Evolutionary conservation across 2,888 invertebrate genomes (phyloP).

Genomic region (Baronia brevicornis): DNA sequence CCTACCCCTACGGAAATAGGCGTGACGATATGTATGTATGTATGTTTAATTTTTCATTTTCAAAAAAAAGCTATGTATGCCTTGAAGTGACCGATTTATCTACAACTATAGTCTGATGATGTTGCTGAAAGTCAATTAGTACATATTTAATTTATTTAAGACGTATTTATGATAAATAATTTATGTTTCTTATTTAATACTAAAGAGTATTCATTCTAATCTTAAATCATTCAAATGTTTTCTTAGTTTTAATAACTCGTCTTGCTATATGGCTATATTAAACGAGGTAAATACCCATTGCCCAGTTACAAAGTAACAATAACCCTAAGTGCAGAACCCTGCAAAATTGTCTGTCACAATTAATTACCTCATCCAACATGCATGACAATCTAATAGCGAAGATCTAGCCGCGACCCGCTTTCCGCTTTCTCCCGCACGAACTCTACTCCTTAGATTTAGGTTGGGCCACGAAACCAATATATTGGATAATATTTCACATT

Average conservation of each 20-base stretch:
- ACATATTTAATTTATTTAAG: no score
- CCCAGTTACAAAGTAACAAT: slow-evolving; percentile 15
- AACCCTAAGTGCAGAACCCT: slow-evolving; percentile 18
- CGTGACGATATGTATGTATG: no score
- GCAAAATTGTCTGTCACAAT: slow-evolving; percentile 60
- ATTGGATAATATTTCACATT: neutral
- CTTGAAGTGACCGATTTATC: neutral
- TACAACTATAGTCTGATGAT: slow-evolving; percentile 2
- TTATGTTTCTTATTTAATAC: no score
- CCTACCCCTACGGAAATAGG: no score
- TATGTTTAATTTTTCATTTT: slow-evolving; percentile 5
- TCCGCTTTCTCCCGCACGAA: slow-evolving; percentile 71
- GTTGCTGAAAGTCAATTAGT: slow-evolving; percentile 5
- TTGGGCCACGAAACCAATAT: slow-evolving; percentile 34
- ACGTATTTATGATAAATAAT: no score
- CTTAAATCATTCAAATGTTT: no score
- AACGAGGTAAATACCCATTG: slow-evolving; percentile 13
- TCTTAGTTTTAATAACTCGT: no score
- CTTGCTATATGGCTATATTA: no score
- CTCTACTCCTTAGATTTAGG: slow-evolving; percentile 38
- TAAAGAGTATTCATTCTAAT: no score
- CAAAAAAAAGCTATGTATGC: neutral
- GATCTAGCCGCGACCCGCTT: slow-evolving; percentile 66
- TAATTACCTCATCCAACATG: slow-evolving; percentile 68
- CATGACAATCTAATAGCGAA: slow-evolving; percentile 70